Base-by-base conservation (phyloP, 1,140 invertebrate genomes). In the Drosophila yakuba region DNA sequence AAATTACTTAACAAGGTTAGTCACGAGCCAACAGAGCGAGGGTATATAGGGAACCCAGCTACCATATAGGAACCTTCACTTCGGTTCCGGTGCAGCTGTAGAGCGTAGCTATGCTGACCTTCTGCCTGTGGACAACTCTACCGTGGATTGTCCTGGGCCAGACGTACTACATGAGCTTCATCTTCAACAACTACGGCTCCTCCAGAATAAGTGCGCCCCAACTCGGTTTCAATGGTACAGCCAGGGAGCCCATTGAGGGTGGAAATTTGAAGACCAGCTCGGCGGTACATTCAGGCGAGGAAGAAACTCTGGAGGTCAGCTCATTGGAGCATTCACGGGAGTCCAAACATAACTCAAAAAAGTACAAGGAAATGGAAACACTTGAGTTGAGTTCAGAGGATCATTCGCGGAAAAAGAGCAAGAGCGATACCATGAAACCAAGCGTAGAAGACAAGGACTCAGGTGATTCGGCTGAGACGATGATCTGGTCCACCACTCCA, bases 121-220 rank as follows among this genome's bases (percentile, higher is more conserved):
- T 8, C 23, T 74, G 63, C 44, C 39, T 78, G 8, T 82, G 76
- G 76, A 48, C 47, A 36, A 54, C 55, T 7, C 47, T 82, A 35
- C 75, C 83, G 0, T 39, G 56, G 63, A 20, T 73, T 28, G 68
- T 80, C 12, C 23, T 76, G 3, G 58, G 59, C 4, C 83, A 88
- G 51, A 80, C 79, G 0, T 88, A 88, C 47, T 88, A 88, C 35
- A 71, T 88, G 39, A 88, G 86, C 44, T 88, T 88, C 17, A 35
- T 88, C 4, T 88, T 88, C 45, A 88, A 88, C 28, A 88, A 88
- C 47, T 63, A 77, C 52, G 51, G 54, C 1, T 20, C 43, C 11
- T 12, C 57, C 2, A n/a, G 35, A 8, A 7, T 66, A 6, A 20
- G 28, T 8, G 23, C 56, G 23, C 63, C 63, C 0, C 5, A 45